Percentiles rank a stretch among this genome's conserved stretches.
These are phyloP conservation scores for Turritopsis rubra DNA, from an alignment of 30 jellyfish, hydroid and myxozoan species.

Conservation along the genomic window DNA sequence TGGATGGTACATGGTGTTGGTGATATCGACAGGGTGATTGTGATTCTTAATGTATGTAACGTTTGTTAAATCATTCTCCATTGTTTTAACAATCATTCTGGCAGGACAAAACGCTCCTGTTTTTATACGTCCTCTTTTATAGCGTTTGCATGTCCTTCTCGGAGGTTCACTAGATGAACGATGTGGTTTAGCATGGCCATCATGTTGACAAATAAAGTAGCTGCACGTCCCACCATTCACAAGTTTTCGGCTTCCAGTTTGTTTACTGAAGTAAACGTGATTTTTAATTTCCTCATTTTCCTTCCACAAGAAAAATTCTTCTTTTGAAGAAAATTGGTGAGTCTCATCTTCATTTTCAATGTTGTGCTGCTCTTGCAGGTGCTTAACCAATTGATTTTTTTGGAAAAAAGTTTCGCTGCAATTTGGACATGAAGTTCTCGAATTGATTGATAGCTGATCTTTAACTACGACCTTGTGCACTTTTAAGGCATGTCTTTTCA, in stretches of 20 bases:
- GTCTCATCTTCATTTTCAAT: not conserved
- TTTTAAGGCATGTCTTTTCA: too few species aligned
- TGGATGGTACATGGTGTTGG: conserved; percentile 34
- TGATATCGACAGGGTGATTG: conserved; percentile 25
- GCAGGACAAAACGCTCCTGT: not conserved
- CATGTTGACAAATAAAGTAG: not conserved
- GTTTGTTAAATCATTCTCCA: not conserved
- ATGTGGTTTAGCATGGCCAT: not conserved
- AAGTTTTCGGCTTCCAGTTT: not conserved
- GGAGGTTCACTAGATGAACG: not conserved
- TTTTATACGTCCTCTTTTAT: not conserved
- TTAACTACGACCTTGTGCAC: too few species aligned
- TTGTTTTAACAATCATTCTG: not conserved
- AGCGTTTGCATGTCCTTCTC: not conserved
- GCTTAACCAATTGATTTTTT: not conserved
- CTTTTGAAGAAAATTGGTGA: not conserved
- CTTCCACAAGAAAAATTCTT: not conserved
- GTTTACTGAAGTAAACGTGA: not conserved
- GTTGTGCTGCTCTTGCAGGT: not conserved
- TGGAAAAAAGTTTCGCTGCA: not conserved
- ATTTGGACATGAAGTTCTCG: not conserved
- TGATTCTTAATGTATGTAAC: not conserved
- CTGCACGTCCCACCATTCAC: not conserved
- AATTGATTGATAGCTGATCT: not conserved
- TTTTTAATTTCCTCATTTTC: not conserved